Evolutionary conservation across 2,113 vertebrate species (phyloP).

Genomic region (Mustela nigripes): DNA sequence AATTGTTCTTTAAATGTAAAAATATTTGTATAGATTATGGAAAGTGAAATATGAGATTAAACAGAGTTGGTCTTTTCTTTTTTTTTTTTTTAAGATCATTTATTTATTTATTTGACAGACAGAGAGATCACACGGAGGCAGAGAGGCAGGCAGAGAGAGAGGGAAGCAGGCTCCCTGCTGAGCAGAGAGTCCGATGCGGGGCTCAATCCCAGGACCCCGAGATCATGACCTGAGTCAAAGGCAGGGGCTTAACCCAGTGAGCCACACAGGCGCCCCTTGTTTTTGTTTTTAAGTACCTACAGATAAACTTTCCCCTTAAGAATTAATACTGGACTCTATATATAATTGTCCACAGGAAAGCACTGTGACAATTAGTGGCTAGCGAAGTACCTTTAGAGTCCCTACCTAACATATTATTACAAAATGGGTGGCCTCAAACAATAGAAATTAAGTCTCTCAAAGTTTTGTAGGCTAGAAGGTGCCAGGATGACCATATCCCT

Average conservation of each 20-base stretch:
- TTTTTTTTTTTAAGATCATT: too few relatives aligned
- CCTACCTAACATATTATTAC: neutral
- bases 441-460: neutral
- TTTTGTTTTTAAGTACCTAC: neutral
- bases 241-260: too few relatives aligned
- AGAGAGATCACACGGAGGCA: too few relatives aligned
- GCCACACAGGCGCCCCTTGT: neutral
- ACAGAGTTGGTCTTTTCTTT: neutral
- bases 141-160: too few relatives aligned
- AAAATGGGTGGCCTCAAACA: neutral
- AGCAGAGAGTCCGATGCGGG: too few relatives aligned
- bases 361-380: neutral
- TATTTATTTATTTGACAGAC: too few relatives aligned
- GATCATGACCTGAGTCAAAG: too few relatives aligned
- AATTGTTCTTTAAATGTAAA: neutral
- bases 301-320: neutral
- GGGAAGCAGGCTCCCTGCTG: too few relatives aligned
- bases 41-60: neutral
- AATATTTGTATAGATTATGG: neutral
- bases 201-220: too few relatives aligned
- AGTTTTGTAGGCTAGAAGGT: neutral
- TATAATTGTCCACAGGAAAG: neutral
- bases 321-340: neutral
- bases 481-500: rapidly evolving
- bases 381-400: neutral